These are phyloP conservation scores for Phaethornis superciliosus DNA, from an alignment of 2,113 vertebrate species.

Conservation along the genomic window DNA sequence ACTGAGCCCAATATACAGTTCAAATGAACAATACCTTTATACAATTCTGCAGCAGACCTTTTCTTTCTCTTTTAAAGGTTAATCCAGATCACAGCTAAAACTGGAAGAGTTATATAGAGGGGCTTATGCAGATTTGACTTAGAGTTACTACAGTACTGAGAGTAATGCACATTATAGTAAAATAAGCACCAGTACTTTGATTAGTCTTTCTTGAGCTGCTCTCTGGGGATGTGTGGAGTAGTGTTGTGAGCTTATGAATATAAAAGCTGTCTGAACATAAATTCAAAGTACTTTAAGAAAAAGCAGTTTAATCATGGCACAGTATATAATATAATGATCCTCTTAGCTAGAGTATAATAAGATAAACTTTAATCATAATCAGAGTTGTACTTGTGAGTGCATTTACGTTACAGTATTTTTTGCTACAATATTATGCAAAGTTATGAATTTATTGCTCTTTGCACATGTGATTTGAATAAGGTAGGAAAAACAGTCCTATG, in stretches of 20 bases:
- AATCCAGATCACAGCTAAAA: conserved; percentile 61
- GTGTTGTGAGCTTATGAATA: background rate
- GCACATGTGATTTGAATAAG: background rate
- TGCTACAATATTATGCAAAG: conserved; percentile 48
- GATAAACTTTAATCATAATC: conserved; percentile 57
- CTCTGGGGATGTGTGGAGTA: conserved; percentile 1
- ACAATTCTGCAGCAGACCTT: background rate
- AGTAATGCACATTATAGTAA: conserved; percentile 17
- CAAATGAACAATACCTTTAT: background rate
- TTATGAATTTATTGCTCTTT: conserved; percentile 29
- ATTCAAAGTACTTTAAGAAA: conserved; percentile 6
- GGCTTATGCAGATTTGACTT: conserved; percentile 43
- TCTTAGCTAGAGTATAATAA: conserved; percentile 37
- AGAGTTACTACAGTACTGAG: conserved; percentile 20
- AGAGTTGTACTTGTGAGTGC: background rate
- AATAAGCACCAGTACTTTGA: conserved; percentile 18
- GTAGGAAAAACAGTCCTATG: background rate
- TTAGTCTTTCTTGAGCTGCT: conserved; percentile 17
- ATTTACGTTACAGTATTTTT: conserved; percentile 33
- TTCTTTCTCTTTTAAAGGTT: conserved; percentile 55
- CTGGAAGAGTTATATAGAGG: background rate
- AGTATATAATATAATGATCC: conserved; percentile 44
- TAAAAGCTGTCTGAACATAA: background rate
- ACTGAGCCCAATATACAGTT: background rate
- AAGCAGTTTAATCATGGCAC: background rate